Evolutionary conservation across 2,888 invertebrate species (phyloP).

Genomic region (Abscondita cerata): DNA sequence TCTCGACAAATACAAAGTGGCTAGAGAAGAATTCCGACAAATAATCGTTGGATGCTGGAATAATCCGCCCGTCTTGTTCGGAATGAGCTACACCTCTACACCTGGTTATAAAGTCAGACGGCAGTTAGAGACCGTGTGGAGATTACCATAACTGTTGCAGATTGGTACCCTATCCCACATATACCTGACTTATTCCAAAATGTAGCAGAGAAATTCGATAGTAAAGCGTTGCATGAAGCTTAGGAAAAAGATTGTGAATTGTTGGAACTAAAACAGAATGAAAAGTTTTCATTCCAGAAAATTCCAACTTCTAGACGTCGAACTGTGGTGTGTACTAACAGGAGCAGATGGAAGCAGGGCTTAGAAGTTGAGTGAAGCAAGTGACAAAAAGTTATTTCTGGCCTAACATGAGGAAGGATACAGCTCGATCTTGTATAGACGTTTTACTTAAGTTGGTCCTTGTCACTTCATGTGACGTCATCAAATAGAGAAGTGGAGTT

Average conservation of each 20-base stretch:
- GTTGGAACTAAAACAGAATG: too few species aligned
- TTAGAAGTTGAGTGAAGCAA: not conserved
- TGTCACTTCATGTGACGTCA: too few species aligned
- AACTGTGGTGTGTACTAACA: too few species aligned
- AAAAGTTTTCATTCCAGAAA: too few species aligned
- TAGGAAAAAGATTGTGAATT: not conserved
- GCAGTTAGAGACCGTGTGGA: slow-evolving; percentile 43
- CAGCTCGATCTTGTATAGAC: not conserved
- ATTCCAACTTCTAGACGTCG: too few species aligned
- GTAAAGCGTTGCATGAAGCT: not conserved
- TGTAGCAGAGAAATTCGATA: not conserved
- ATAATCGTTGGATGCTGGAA: slow-evolving; percentile 38
- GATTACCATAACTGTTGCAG: slow-evolving; percentile 36
- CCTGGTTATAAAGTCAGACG: slow-evolving; percentile 40
- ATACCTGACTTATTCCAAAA: slow-evolving; percentile 5
- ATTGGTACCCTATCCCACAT: slow-evolving; percentile 1
- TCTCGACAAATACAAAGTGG: slow-evolving; percentile 41
- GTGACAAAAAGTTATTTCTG: not conserved
- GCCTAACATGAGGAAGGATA: not conserved
- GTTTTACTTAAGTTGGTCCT: too few species aligned
- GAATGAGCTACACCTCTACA: slow-evolving; percentile 44
- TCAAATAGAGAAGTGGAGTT: too few species aligned
- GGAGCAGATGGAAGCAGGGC: too few species aligned
- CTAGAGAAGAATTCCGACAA: slow-evolving; percentile 38
- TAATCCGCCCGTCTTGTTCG: slow-evolving; percentile 13